Percentiles rank a stretch among this genome's conserved stretches.
Conservation (phyloP, 2,888 invertebrate genomes). For the Synanthedon vespiformis region DNA sequence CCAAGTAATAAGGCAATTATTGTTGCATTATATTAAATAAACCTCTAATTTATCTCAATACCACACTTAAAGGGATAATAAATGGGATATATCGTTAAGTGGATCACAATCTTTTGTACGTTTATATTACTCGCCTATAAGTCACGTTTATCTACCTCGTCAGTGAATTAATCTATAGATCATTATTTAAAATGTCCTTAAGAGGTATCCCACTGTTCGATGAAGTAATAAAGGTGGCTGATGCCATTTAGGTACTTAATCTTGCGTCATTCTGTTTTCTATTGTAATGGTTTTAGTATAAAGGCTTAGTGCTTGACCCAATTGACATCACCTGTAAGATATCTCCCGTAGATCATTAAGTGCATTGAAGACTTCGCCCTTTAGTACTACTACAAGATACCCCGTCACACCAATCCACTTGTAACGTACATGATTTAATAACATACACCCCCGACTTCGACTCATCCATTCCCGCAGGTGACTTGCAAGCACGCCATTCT, state of each 20-base stretch:
- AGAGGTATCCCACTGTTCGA: slow-evolving; percentile 36
- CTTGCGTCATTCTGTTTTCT: slow-evolving; percentile 43
- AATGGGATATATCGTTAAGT: background rate
- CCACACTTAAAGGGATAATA: slow-evolving; percentile 1
- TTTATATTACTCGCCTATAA: background rate
- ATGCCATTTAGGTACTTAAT: slow-evolving; percentile 30
- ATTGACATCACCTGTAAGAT: slow-evolving; percentile 11
- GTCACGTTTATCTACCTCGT: background rate
- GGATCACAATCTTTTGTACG: background rate
- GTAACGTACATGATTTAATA: no score
- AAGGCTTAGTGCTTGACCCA: slow-evolving; percentile 43
- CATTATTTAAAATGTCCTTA: slow-evolving; percentile 31
- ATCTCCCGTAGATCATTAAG: no score
- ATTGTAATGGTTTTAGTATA: slow-evolving; percentile 51
- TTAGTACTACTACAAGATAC: no score
- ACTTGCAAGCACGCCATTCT: no score
- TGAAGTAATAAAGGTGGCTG: slow-evolving; percentile 32
- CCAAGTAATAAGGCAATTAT: slow-evolving; percentile 37
- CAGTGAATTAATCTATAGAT: slow-evolving; percentile 13
- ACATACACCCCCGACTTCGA: no score
- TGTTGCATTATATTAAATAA: slow-evolving; percentile 6
- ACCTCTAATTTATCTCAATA: background rate
- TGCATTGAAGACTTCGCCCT: no score
- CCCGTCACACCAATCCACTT: no score
- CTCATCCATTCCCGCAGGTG: no score